Evolutionary conservation across 2,797 vertebrate genomes (phyloP).

Genomic region (Oreortyx pictus): DNA sequence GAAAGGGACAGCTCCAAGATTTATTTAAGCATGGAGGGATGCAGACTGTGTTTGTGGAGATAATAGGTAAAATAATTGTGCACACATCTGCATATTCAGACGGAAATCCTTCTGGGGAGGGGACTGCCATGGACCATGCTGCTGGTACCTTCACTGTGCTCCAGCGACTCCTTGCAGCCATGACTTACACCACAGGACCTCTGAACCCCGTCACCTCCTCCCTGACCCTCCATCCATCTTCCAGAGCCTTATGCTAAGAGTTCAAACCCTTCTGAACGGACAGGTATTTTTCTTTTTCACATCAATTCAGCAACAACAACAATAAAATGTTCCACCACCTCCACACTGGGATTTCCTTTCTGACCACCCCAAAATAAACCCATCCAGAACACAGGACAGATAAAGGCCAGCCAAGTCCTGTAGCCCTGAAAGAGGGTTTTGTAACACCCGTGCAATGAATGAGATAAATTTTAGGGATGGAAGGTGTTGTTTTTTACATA

Average conservation of each 20-base stretch:
- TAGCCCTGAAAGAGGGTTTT: neutral
- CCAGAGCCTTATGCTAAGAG: constrained; percentile 1
- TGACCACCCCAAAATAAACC: constrained; percentile 48
- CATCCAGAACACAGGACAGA: neutral
- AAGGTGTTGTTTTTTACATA: neutral
- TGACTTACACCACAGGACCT: constrained; percentile 43
- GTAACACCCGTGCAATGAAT: neutral
- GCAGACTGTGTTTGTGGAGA: neutral
- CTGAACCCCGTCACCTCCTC: constrained; percentile 39
- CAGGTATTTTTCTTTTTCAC: constrained; percentile 44
- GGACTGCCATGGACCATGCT: neutral
- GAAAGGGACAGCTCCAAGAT: constrained; percentile 51
- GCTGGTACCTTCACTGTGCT: constrained; percentile 38
- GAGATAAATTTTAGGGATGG: neutral
- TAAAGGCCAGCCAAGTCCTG: neutral
- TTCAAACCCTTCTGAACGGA: constrained; percentile 43
- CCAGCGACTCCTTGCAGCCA: neutral
- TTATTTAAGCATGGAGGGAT: constrained; percentile 20
- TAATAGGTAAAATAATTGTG: constrained; percentile 49
- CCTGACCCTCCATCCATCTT: constrained; percentile 53
- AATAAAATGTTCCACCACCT: neutral
- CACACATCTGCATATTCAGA: constrained; percentile 62
- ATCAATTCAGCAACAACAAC: neutral
- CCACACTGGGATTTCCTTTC: constrained; percentile 48
- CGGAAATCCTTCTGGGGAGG: constrained; percentile 56